Evolutionary conservation across 2,797 vertebrate species (phyloP).

Genomic region (Mormyrus hasselquistii): DNA sequence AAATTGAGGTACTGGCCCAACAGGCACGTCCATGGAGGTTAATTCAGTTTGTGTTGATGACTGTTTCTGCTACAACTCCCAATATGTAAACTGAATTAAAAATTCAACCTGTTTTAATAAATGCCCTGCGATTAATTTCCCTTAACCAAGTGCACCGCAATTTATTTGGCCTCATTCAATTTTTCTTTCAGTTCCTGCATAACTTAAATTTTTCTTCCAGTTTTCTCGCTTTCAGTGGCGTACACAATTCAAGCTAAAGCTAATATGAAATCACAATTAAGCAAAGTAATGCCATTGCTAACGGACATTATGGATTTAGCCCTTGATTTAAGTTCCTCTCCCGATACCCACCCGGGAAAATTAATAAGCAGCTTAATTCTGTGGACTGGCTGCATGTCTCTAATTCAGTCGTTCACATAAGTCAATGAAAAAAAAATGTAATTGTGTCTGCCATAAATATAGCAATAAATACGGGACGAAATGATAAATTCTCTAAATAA

Average conservation of each 20-base stretch:
- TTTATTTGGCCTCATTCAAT: conserved; percentile 16
- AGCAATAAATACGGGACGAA: neutral
- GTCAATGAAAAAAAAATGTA: neutral
- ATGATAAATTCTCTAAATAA: neutral
- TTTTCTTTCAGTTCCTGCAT: neutral
- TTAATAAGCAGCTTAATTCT: neutral
- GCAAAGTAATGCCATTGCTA: neutral
- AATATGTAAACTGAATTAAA: conserved; percentile 26
- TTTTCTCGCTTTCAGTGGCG: neutral
- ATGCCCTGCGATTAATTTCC: conserved; percentile 21
- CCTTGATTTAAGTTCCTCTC: neutral
- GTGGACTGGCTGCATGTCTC: neutral
- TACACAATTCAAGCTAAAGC: neutral
- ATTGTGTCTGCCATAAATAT: neutral
- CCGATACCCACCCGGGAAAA: neutral
- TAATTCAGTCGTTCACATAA: neutral
- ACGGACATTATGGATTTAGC: neutral
- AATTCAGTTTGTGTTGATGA: conserved; percentile 62
- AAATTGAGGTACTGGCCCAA: conserved; percentile 59
- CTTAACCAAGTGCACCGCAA: neutral
- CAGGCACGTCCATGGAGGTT: conserved; percentile 60
- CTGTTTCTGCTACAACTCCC: conserved; percentile 29
- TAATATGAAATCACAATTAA: neutral
- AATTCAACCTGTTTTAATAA: conserved; percentile 19
- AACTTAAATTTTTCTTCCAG: neutral